Base-by-base conservation (phyloP, 2,797 vertebrate genomes). In the Schizothorax lantsangensis region DNA sequence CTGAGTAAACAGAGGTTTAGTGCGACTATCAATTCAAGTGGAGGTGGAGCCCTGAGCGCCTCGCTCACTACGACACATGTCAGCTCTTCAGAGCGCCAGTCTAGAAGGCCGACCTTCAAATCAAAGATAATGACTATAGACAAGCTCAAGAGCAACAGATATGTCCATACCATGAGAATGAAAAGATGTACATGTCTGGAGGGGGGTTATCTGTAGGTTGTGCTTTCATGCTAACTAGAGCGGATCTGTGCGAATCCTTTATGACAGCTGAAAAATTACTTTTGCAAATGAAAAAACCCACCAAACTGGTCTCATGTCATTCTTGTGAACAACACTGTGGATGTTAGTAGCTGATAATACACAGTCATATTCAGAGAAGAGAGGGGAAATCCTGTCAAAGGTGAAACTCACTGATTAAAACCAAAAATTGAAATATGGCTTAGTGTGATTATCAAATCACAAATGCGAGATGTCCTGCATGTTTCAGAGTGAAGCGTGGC, bases 101-200 rank as follows among this genome's bases (percentile, higher is more conserved):
- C 59, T 84, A 45, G 59, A 77, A 49, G 57, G 21, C 57, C 5
- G 21, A 75, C 23, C 62, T 71, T 79, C 64, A 54, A 69, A 78
- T 54, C 47, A 71, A 59, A 85, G 83, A 57, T 71, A 79, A 85
- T 47, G n/a, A 59, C 75, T 59, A n/a, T 1, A 57, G 47, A 79
- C 64, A 33, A 43, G 15, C 84, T 85, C 64, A 71, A 33, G 17
- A 79, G 49, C 7, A 59, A 59, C n/a, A 79, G 38, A 85, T 43
- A 69, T 15, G 5, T 2, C n/a, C 36, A 71, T 45, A 33, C 19
- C 7, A 6, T 33, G 12, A 68, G 47, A 85, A 69, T 14, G 36
- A 45, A 59, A 43, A 62, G 26, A 85, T 33, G 49, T 79, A 14
- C 15, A n/a, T 69, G 59, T 47, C 17, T 62, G 36, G 23, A 26